A percentile compares a stretch with the other conserved stretches of the same genome.
Evolutionary conservation across 2,888 invertebrate species (phyloP).

Genomic region (Formica aserva): DNA sequence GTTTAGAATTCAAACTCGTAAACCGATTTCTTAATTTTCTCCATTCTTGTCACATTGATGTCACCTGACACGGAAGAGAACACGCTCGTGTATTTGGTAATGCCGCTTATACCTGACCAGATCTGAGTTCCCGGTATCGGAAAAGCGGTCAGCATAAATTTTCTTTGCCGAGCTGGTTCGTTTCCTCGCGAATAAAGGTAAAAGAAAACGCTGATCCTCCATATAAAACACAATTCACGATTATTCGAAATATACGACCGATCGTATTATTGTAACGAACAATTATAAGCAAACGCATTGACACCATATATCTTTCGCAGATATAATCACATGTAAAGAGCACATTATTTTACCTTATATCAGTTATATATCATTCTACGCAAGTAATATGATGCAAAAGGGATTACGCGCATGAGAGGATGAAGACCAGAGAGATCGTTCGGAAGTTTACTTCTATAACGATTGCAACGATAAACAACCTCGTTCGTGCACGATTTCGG

Average conservation of each 20-base stretch:
- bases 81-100: constrained; percentile 21
- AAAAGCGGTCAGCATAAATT: constrained; percentile 66
- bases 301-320: background rate
- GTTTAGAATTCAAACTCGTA: constrained; percentile 23
- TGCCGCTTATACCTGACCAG: constrained; percentile 33
- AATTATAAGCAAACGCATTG: background rate
- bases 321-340: too few species aligned
- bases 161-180: constrained; percentile 42
- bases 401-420: background rate
- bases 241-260: background rate
- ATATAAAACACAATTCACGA: background rate
- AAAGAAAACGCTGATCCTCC: constrained; percentile 43
- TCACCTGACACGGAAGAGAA: background rate
- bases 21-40: constrained; percentile 62
- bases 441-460: constrained; percentile 14
- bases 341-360: background rate
- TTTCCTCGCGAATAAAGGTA: constrained; percentile 33
- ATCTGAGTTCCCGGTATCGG: constrained; percentile 56
- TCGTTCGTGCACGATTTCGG: constrained; percentile 26
- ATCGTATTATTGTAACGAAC: background rate
- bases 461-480: constrained; percentile 16
- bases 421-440: background rate
- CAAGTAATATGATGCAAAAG: constrained; percentile 2
- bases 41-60: background rate
- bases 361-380: background rate